Evolutionary conservation across 2,113 vertebrate genomes (phyloP), one percentile per base, ranked within the genome.

Genomic region (Coregonus clupeaformis): DNA sequence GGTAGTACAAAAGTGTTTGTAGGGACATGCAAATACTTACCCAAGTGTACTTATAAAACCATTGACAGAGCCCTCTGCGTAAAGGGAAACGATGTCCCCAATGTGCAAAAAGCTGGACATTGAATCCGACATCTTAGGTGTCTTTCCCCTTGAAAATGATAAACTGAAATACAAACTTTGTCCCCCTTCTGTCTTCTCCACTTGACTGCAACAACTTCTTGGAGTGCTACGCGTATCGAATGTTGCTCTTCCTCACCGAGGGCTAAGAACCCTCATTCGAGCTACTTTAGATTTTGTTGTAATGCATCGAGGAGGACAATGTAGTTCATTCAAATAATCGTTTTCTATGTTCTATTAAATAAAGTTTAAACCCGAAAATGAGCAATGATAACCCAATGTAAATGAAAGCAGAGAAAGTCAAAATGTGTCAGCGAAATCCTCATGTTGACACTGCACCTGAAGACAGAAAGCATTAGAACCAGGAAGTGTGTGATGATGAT

Each of bases 41-140:
- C 96, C 96, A 87, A 97, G 79, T 0, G 96, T 98, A 91, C 96
- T 97, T 93, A 98, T 97, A 90, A 98, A 98, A 36, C 96, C 96
- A 79, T 94, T 96, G 73, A 98, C 96, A 0, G 96, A 91, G 1
- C 96, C 96, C 80, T 98, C 96, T 0, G 96, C 96, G 85, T 95
- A 98, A 47, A 98, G 94, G 63, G 96, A 98, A 85, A 98, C 94
- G 76, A 98, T 95, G 77, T 98, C 96, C 84, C 96, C 96, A 77
- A 98, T 95, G 81, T 97, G 96, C 18, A 98, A 92, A 86, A 97
- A 97, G 77, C 96, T 96, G 88, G 96, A 97, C 88, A 95, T 94
- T 63, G 96, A 95, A 83, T 98, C 96, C 18, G 95, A 93, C 96
- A 98, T 95, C 36, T 81, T 91, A 73, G 76, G 69, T 87, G 24